Evolutionary conservation across 2,888 invertebrate genomes (phyloP), one percentile per base, ranked within the genome.

Genomic region (Harpagoxenus sublaevis): DNA sequence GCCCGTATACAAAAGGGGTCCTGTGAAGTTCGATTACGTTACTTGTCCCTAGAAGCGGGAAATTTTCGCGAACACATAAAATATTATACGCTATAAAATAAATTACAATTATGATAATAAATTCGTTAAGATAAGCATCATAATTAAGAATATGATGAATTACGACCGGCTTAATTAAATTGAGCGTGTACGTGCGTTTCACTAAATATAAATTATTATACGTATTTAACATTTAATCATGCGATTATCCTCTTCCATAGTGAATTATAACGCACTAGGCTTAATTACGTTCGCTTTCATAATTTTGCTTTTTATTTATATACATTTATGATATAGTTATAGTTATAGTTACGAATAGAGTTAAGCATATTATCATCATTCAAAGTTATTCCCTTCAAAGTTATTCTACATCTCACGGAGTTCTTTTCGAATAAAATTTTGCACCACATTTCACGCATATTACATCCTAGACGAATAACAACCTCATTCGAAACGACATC

Each of bases 81-180:
- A 65, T 12, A 18, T 15, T 42, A 23, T 39, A 39, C 8, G n/a
- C 45, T 31, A 8, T 60, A 62, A 28, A 35, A 28, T 48, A 35
- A 51, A 63, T 35, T 75, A 42, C n/a, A 15, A 18, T 71, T 9
- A 39, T 53, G 15, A 3, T 18, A 45, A 42, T 42, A 65, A 28
- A 77, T 53, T 39, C 15, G 39, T 66, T 42, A 42, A 48, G 55
- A 42, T 35, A n/a, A 42, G 12, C 39, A 66, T 28, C 18, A 3
- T 1, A 57, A 53, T 65, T 35, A 31, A 78, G 10, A 75, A 2
- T 68, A 28, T 18, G 62, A 75, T 48, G 35, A 75, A 66, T 78
- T 55, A 23, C 12, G 31, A 68, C 1, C 9, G 57, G 15, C 15
- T 68, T 48, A 62, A 75, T 75, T 62, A 48, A 74, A 48, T 35